Evolutionary conservation across 2,797 vertebrate species (phyloP).

Genomic region (Fundulus diaphanus): DNA sequence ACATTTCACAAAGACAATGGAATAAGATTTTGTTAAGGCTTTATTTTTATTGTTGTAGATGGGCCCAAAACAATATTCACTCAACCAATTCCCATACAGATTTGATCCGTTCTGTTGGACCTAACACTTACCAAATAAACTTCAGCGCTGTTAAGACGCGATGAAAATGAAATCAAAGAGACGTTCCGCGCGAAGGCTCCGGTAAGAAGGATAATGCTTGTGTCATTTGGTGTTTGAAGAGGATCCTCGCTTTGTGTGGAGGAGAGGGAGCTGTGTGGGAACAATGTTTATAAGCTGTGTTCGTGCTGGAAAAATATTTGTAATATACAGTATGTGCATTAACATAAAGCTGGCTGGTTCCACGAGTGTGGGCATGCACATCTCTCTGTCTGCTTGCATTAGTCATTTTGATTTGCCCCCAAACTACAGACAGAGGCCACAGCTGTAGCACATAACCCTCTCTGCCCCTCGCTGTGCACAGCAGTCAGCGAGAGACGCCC

Average conservation of each 20-base stretch:
- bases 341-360: slow-evolving; percentile 25
- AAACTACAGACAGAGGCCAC: slow-evolving; percentile 63
- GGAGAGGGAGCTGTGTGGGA: slow-evolving; percentile 12
- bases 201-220: slow-evolving; percentile 5
- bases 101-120: slow-evolving; percentile 3
- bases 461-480: slow-evolving; percentile 31
- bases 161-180: slow-evolving; percentile 22
- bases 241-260: slow-evolving; percentile 17
- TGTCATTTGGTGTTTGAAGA: slow-evolving; percentile 36
- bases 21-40: slow-evolving; percentile 9
- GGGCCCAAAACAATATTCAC: neutral
- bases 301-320: slow-evolving; percentile 19
- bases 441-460: slow-evolving; percentile 67
- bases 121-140: slow-evolving; percentile 1
- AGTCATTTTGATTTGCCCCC: slow-evolving; percentile 63
- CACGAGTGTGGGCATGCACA: slow-evolving; percentile 19
- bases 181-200: slow-evolving; percentile 5
- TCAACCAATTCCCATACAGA: slow-evolving; percentile 7
- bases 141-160: slow-evolving; percentile 7
- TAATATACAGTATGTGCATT: slow-evolving; percentile 46
- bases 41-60: slow-evolving; percentile 5
- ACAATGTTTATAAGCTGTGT: slow-evolving; percentile 24
- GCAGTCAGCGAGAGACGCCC: slow-evolving; percentile 35
- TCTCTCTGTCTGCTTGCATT: slow-evolving; percentile 64
- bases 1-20: slow-evolving; percentile 13